Base-by-base conservation (phyloP, 1,140 invertebrate genomes). In the Geopemphigus sp. region DNA sequence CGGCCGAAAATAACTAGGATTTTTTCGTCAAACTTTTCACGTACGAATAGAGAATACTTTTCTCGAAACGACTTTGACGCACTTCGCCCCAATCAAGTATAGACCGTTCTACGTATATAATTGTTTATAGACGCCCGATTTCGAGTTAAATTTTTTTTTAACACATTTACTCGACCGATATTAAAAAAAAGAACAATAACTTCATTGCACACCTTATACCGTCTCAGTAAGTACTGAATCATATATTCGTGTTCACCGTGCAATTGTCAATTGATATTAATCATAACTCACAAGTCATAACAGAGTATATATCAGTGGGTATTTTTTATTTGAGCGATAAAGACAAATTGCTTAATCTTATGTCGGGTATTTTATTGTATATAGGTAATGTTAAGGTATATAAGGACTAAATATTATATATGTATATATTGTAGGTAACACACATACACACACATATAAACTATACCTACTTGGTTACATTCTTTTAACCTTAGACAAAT, bases 301-400 rank as follows among this genome's bases (percentile, higher is more conserved):
- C 19, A 5, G 15, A 50, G 47, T 50, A 50, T 5, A 11, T 12
- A 50, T 14, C 47, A 50, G 47, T 53, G 47, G 29, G 24, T 53
- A 50, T 70, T 70, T 70, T 70, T 50, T 26, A 70, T 70, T 70
- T 70, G 3, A 66, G 45, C 22, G 66, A 70, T 70, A 53, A 70
- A 19, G 15, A 26, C 12, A 39, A 39, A 70, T 29, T 70, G 12
- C 45, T 14, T 70, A 70, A 70, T 70, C 66, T 26, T 39, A 22
- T 19, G 22, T 70, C 15, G 17, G 22, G 14, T 15, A 70, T 70
- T 70, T 24, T 19, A 19, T 53, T 64, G 19, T 64, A 64, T 64
- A 64, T 64, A 39, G 32, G 32, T 39, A 39, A 39, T 39, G 32
- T 39, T 39, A 39, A 39, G 32, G 32, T 39, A 39, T 39, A 39